Base-by-base conservation (phyloP, 2,797 vertebrate species). In the Coranthus polyacanthus region DNA sequence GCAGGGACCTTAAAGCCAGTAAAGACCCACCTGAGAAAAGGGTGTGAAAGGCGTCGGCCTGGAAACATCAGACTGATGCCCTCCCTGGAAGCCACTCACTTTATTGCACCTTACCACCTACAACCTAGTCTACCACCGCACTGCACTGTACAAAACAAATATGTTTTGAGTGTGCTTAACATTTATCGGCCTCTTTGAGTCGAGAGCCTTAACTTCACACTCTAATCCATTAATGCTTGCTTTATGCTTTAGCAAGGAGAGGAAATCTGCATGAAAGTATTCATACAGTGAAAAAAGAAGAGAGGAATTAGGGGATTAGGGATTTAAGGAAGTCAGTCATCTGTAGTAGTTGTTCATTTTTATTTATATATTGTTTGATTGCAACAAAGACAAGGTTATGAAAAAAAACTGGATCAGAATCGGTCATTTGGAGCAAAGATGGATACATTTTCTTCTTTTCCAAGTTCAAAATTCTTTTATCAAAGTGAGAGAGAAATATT, bases 281-380 rank as follows among this genome's bases (percentile, higher is more conserved):
- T 78, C 49, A 60, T 34, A 55, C 5, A 1, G 34, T 49, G 53
- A 10, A 45, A n/a, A 49, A 71, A 44, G 39, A 58, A 39, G 26
- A 17, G 59, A 50, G 55, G 72, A 70, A 82, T 75, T 65, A 72
- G 12, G 55, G 73, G 75, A 79, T 82, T 75, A 72, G 43, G 43
- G 77, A 73, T 8, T 84, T 77, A 74, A 79, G 67, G 44, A 79
- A 82, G 72, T 79, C 61, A 63, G 62, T 83, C 72, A 78, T 68
- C 60, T 75, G 76, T 38, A 80, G 81, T 60, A 58, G 68, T 44
- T 77, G 51, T 66, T 63, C 32, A n/a, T 5, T 8, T 10, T 16
- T 46, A 44, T 13, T 13, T 44, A 49, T 68, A 12, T 36, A 43
- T 53, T 41, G 24, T 45, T 36, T 29, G 6, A 17, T 32, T 11